These are phyloP conservation scores for Struthio camelus DNA, from an alignment of 2,113 vertebrate genomes.

Conservation along the genomic window DNA sequence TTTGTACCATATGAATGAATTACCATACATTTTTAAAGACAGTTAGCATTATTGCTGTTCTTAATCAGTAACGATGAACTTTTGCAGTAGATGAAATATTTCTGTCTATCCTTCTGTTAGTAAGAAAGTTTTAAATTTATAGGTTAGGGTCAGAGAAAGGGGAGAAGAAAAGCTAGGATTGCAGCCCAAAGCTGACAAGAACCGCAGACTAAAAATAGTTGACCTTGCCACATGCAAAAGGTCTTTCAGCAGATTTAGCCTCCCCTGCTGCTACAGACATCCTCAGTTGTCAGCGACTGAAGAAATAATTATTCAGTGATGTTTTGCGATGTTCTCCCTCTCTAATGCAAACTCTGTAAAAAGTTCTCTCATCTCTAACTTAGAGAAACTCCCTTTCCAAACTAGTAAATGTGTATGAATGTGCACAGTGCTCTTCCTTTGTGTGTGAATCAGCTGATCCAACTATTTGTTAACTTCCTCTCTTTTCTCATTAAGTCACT, in stretches of 20 bases:
- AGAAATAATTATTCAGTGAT: not conserved
- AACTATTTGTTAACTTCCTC: not conserved
- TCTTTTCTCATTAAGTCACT: not conserved
- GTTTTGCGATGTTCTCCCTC: not conserved
- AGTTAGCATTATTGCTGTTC: not conserved
- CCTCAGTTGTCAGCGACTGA: not conserved
- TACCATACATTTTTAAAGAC: not conserved
- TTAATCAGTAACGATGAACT: not conserved
- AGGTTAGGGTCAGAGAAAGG: not conserved
- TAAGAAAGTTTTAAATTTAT: not conserved
- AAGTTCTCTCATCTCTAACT: not conserved
- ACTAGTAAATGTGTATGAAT: not conserved
- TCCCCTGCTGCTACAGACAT: not conserved
- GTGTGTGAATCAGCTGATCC: not conserved
- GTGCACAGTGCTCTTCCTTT: not conserved
- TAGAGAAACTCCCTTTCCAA: not conserved
- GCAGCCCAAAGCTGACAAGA: not conserved
- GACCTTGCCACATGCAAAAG: not conserved
- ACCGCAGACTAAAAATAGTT: not conserved
- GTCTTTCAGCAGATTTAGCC: not conserved
- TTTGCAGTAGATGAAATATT: not conserved
- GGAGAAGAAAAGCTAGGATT: not conserved
- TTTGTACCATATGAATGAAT: not conserved
- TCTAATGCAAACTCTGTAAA: not conserved
- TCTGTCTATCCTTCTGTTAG: not conserved